Conservation (phyloP, 2,797 vertebrate species). For the Sarcoramphus papa region DNA sequence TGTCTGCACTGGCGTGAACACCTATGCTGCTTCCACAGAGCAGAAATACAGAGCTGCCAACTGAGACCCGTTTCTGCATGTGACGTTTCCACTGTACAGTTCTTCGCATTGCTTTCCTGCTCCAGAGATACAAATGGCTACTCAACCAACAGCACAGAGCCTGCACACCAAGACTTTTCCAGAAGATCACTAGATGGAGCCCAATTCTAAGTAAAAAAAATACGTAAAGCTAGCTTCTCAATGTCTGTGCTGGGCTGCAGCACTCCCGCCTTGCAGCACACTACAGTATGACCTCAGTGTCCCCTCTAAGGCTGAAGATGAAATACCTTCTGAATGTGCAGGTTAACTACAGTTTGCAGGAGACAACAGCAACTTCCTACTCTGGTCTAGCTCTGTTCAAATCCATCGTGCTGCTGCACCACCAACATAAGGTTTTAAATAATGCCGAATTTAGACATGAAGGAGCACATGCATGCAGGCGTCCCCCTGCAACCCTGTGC, state of each 20-base stretch:
- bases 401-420: background rate
- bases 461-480: background rate
- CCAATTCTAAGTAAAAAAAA: background rate
- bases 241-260: background rate
- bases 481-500: background rate
- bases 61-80: accelerated
- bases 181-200: slow-evolving; percentile 14
- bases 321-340: background rate
- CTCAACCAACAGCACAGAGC: background rate
- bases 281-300: background rate
- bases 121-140: background rate
- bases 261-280: background rate
- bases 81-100: accelerated
- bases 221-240: background rate
- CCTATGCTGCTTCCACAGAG: background rate
- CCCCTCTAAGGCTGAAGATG: background rate
- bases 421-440: background rate
- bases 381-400: background rate
- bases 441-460: background rate
- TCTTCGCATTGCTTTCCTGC: background rate
- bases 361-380: background rate
- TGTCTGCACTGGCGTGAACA: background rate
- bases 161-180: background rate
- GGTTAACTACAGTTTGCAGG: background rate
- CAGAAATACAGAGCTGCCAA: background rate